Evolutionary conservation across 92 coral and sea anemone species (phyloP).

Genomic region (Siderastrea radians): DNA sequence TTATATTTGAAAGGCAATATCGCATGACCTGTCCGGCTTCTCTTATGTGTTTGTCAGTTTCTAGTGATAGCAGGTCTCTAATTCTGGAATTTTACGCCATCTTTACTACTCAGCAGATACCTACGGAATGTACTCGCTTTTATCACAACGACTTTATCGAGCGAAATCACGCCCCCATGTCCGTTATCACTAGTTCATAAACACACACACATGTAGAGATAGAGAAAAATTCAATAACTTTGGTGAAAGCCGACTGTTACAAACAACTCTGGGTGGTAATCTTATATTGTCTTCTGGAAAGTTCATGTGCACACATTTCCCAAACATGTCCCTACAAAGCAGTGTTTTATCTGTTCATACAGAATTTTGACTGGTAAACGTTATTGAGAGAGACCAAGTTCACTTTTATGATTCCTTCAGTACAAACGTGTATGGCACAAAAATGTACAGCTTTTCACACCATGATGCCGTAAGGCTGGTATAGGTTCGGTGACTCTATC

Average conservation of each 20-base stretch:
- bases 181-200: background rate
- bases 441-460: too few relatives aligned
- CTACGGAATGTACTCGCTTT: background rate
- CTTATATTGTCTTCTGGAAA: background rate
- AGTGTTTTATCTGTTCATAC: background rate
- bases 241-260: background rate
- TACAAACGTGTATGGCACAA: too few relatives aligned
- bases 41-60: background rate
- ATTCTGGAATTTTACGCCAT: too few relatives aligned
- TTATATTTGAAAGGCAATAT: background rate
- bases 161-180: background rate
- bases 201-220: background rate
- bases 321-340: background rate
- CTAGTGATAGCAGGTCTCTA: background rate
- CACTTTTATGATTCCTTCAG: too few relatives aligned
- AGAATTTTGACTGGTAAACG: background rate
- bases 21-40: slow-evolving; percentile 8
- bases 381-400: too few relatives aligned
- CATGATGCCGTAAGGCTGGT: too few relatives aligned
- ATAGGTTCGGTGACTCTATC: too few relatives aligned
- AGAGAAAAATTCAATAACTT: background rate
- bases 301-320: background rate
- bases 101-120: background rate
- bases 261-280: background rate
- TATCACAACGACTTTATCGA: background rate